A percentile compares a stretch with the other conserved stretches of the same genome.
Conservation (phyloP, 2,797 vertebrate species). For the Triplophysa yarkandensis region DNA sequence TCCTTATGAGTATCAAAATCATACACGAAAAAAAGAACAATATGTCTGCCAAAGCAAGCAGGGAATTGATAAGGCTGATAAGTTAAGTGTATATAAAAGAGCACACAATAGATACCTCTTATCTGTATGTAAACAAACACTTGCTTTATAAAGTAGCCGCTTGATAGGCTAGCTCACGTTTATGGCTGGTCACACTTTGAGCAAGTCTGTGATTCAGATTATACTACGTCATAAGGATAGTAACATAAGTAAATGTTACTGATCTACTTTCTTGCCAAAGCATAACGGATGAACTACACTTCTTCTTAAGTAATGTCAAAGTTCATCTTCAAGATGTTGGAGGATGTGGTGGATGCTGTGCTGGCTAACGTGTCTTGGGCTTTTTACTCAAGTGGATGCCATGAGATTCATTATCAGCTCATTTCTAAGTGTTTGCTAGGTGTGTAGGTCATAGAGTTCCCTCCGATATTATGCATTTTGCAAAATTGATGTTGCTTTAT, state of each 20-base stretch:
- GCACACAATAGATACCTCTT: slow-evolving; percentile 71
- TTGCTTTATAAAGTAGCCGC: slow-evolving; percentile 68
- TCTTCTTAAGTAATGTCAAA: too few species aligned
- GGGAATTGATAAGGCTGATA: slow-evolving; percentile 67
- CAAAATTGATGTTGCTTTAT: background rate
- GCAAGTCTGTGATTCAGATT: slow-evolving; percentile 36
- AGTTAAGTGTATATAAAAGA: slow-evolving; percentile 60
- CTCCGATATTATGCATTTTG: too few species aligned
- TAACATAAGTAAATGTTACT: background rate
- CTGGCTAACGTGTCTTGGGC: too few species aligned
- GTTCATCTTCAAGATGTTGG: too few species aligned
- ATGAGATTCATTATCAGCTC: too few species aligned
- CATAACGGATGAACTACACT: too few species aligned
- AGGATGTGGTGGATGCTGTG: background rate
- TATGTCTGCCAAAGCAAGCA: slow-evolving; percentile 20
- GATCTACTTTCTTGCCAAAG: background rate
- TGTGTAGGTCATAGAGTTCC: too few species aligned
- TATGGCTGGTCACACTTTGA: slow-evolving; percentile 35
- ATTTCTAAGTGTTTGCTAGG: too few species aligned
- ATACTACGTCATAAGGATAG: slow-evolving; percentile 1
- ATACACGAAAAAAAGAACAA: background rate
- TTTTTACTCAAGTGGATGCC: too few species aligned
- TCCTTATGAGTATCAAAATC: background rate
- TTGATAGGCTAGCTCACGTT: slow-evolving; percentile 27
- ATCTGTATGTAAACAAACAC: slow-evolving; percentile 73